Conservation (phyloP, 1,140 invertebrate genomes). For the Dufourea novaeangliae region DNA sequence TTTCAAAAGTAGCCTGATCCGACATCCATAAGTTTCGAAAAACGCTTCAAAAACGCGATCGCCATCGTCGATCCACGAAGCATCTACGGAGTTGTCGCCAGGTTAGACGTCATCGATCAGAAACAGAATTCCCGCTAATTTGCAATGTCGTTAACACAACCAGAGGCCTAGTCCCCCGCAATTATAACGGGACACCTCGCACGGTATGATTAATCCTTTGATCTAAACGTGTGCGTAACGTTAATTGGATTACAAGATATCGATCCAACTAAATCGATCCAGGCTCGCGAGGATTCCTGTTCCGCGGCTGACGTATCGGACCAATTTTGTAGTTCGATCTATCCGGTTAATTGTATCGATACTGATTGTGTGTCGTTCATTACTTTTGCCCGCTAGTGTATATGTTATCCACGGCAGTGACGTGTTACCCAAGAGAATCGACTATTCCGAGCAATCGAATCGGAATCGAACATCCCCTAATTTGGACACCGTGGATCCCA, state of each 20-base stretch:
- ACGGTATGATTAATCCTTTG: conserved; percentile 65
- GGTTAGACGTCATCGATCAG: conserved; percentile 46
- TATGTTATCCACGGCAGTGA: too few species aligned
- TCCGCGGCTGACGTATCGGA: neutral
- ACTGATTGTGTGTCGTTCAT: too few species aligned
- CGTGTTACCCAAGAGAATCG: too few species aligned
- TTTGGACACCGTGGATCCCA: too few species aligned
- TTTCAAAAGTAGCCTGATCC: too few species aligned
- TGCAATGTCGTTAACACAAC: conserved; percentile 62
- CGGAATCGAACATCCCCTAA: too few species aligned
- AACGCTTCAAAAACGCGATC: neutral
- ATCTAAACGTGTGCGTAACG: conserved; percentile 57
- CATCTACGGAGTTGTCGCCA: neutral
- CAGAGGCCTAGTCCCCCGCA: conserved; percentile 40
- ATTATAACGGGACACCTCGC: conserved; percentile 64
- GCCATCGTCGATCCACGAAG: neutral
- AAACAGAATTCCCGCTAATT: conserved; percentile 63
- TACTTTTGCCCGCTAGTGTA: too few species aligned
- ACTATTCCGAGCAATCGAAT: too few species aligned
- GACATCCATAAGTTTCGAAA: too few species aligned
- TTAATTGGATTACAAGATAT: conserved; percentile 68
- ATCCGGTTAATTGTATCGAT: neutral
- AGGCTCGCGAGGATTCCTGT: neutral
- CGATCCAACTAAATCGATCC: conserved; percentile 63
- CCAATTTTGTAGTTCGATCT: conserved; percentile 6